Base-by-base conservation (phyloP, 1,140 invertebrate species). In the Leptinotarsa undecemlineata region DNA sequence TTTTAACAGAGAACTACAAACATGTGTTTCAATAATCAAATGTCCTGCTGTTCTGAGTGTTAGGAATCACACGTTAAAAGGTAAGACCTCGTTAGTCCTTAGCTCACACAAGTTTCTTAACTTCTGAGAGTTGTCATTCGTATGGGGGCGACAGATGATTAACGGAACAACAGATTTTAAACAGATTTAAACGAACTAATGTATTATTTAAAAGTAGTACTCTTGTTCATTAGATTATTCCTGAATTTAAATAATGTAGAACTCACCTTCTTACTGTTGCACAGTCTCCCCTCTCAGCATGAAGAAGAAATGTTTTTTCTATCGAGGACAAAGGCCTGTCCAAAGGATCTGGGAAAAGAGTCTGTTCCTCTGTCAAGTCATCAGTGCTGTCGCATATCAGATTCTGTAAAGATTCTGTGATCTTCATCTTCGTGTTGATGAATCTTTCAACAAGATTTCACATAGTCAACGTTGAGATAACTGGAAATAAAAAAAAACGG, bases 271-370 rank as follows among this genome's bases (percentile, higher is more conserved):
- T 89, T 68, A 95, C 93, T 75, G 92, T 93, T n/a, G 92, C 92
- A 80, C 92, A 90, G 86, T 97, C 95, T 80, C 95, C 95, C 80
- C 94, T 87, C 85, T 97, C 95, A n/a, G 93, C 94, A 77, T 92
- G 90, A 23, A 96, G 88, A 33, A 96, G 87, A 85, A 94, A 96
- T 70, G 91, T 90, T 83, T 96, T 96, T 84, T 96, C 95, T 72
- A 93, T 90, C 61, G 90, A 89, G 19, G 92, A 92, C 61, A 96
- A 89, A 15, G 90, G 85, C 79, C 91, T 89, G 74, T 94, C 93
- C n/a, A 84, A 78, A 48, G 85, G 80, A 79, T 85, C 86, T 17
- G 71, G 77, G 3, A 76, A 57, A 5, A 17, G 3, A 72, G 48
- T 26, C 5, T 21, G 64, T 17, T 67, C 63, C 70, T 71, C 51